Evolutionary conservation across 2,113 vertebrate species (phyloP), one percentile per base, ranked within the genome.

Genomic region (Thamnaconus septentrionalis): DNA sequence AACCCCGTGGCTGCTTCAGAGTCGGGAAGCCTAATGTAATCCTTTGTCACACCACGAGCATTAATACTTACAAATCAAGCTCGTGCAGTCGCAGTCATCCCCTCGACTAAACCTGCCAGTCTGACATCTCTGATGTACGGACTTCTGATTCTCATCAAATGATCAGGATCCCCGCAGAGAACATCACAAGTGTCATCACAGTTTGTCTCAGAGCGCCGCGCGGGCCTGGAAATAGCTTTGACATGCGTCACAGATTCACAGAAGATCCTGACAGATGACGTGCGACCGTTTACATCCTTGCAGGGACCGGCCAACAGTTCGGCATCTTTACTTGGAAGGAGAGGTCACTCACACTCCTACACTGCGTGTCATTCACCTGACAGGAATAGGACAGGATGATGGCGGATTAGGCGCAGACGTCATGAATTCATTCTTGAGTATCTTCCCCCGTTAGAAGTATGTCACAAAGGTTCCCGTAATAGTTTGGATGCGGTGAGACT

Each of bases 361-460:
- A 31, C 18, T 31, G 1, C 18, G 18, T 31, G 18, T 6, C 0
- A 12, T 54, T 73, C 31, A 53, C 63, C 61, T 72, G 71, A 69
- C 74, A 72, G 60, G 64, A 84, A 63, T 49, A 70, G 70, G 66
- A 70, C 1, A 0, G 76, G 78, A 80, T 77, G 45, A 81, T 44
- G 57, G 79, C 7, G 73, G 83, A 82, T 87, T 82, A 78, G 60
- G 57, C 0, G 3, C 55, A 58, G 77, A 79, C 45, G 73, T 69
- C 59, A 72, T 60, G 12, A 74, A 62, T 76, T 50, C 7, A 49
- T 9, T 44, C 63, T 41, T 12, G 6, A 3, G 71, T 53, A 56
- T 47, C 62, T 11, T 50, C 12, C 5, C 0, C 7, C 12, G 45
- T 45, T 62, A 18, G 58, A 60, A 41, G 18, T 6, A 7, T 41